Percentiles rank a stretch among this genome's conserved stretches.
phyloP scores from a whole-genome alignment of 2,888 invertebrate genomes.

The Tachina grossa region DNA sequence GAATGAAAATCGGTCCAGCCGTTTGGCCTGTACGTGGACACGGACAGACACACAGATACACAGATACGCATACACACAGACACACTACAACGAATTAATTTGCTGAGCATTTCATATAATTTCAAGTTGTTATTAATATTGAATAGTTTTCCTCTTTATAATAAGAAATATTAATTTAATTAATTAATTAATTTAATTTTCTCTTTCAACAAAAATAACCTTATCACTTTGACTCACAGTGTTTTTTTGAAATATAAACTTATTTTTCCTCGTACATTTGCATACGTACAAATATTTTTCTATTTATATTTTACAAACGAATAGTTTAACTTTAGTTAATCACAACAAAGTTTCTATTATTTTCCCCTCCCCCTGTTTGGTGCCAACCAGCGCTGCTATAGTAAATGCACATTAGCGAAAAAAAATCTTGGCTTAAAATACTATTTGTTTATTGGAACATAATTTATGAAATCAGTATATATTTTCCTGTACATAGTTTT shows the following conservation, averaged over 20 bases:
- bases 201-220: not conserved
- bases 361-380: not conserved
- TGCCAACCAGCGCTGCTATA: not conserved
- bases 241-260: not conserved
- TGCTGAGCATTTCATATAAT: no score
- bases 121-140: no score
- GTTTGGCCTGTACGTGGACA: no score
- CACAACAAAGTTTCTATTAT: conserved; percentile 23
- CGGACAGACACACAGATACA: no score
- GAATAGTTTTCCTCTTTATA: no score
- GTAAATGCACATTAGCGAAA: conserved; percentile 17
- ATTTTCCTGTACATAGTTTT: not conserved
- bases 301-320: conserved; percentile 20
- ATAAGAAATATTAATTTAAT: no score
- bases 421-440: not conserved
- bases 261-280: not conserved
- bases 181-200: no score
- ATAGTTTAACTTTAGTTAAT: conserved; percentile 56
- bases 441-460: not conserved
- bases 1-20: no score
- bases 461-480: not conserved
- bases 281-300: not conserved
- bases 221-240: not conserved
- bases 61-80: no score
- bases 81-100: no score